phyloP scores from a whole-genome alignment of 2,888 invertebrate genomes.

The Sclerodermus sp. region DNA sequence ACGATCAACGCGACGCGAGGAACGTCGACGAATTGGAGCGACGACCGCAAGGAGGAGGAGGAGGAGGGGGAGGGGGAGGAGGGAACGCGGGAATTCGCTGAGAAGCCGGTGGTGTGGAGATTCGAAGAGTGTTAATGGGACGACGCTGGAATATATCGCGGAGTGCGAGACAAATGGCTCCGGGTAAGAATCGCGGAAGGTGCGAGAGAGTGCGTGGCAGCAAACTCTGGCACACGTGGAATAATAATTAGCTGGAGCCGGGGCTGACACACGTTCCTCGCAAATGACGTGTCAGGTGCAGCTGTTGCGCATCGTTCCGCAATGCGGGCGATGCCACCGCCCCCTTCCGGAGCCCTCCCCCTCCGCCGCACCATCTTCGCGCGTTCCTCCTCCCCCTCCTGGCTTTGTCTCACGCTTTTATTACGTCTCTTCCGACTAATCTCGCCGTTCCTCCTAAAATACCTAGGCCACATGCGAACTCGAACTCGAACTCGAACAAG shows the following conservation, averaged over 20 bases:
- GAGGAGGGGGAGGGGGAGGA: background rate
- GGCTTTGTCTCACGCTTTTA: constrained; percentile 19
- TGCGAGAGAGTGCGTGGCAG: constrained; percentile 3
- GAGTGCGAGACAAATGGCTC: background rate
- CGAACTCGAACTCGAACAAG: too few species aligned
- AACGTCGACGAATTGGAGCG: too few species aligned
- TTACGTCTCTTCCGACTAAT: constrained; percentile 20
- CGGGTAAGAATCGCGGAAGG: background rate
- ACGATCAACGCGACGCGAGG: too few species aligned
- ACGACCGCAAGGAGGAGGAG: too few species aligned
- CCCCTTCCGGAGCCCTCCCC: too few species aligned
- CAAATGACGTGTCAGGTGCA: constrained; percentile 52
- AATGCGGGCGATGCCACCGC: constrained; percentile 37
- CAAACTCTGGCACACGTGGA: constrained; percentile 37
- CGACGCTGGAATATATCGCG: too few species aligned
- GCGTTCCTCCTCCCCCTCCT: too few species aligned
- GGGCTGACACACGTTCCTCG: constrained; percentile 49
- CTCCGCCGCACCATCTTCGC: too few species aligned
- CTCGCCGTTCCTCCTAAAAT: constrained; percentile 22
- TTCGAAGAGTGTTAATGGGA: background rate
- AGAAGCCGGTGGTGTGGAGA: background rate
- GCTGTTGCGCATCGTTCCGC: constrained; percentile 51
- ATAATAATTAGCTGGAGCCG: constrained; percentile 46
- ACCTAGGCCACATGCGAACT: constrained; percentile 28
- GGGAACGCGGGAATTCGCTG: background rate